These are phyloP conservation scores for Geotrypetes seraphini DNA, from an alignment of 2,797 vertebrate genomes.

Conservation along the genomic window DNA sequence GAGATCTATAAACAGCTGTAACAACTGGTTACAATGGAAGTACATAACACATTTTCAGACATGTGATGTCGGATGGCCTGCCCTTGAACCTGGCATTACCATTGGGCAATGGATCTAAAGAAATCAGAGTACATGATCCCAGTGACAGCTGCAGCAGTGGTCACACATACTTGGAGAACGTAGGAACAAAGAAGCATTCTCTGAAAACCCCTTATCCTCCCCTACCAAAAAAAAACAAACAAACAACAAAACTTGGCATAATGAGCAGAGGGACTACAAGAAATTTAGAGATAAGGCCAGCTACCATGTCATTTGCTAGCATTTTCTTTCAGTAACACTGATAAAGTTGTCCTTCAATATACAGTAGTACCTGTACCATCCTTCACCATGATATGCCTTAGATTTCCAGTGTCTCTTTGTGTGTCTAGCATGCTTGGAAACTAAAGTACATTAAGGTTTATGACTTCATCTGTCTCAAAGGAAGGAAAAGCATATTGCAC, in stretches of 20 bases:
- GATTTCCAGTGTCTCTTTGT: neutral
- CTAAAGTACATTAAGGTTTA: neutral
- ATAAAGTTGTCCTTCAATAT: too few relatives aligned
- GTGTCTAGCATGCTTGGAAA: accelerated
- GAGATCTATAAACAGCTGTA: conserved; percentile 7
- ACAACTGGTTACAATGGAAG: neutral
- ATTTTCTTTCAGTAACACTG: too few relatives aligned
- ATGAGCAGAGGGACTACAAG: neutral
- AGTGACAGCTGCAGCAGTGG: conserved; percentile 3
- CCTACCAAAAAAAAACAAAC: too few relatives aligned
- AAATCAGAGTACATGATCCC: neutral
- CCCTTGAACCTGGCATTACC: neutral
- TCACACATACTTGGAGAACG: neutral
- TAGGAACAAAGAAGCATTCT: conserved; percentile 2
- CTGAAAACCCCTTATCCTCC: neutral
- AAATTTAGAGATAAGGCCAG: neutral
- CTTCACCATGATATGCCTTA: neutral
- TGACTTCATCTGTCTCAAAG: too few relatives aligned
- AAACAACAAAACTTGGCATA: neutral
- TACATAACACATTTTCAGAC: neutral
- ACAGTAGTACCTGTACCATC: too few relatives aligned
- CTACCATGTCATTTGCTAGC: neutral
- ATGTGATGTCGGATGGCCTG: neutral
- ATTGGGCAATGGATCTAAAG: conserved; percentile 1
- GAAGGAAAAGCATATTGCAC: too few relatives aligned